Conservation (phyloP, 2,888 invertebrate genomes). For the Acrobeloides nanus region DNA sequence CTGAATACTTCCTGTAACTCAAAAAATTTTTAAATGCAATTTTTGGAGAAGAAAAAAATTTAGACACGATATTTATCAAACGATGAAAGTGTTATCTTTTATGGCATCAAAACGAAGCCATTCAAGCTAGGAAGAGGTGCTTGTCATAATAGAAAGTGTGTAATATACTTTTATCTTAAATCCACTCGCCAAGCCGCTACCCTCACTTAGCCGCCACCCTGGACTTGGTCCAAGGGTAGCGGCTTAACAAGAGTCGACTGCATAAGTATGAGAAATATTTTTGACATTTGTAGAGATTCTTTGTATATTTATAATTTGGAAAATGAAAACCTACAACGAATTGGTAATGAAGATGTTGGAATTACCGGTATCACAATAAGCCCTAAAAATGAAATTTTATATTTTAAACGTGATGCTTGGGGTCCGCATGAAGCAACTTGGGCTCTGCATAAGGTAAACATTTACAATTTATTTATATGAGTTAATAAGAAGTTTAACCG, state of each 20-base stretch:
- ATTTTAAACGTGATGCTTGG: slow-evolving; percentile 31
- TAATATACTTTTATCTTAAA: too few species aligned
- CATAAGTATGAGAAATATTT: too few species aligned
- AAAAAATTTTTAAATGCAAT: too few species aligned
- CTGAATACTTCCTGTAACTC: too few species aligned
- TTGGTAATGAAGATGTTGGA: slow-evolving; percentile 21
- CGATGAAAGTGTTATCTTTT: slow-evolving; percentile 48
- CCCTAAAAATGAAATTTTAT: slow-evolving; percentile 32
- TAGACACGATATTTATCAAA: slow-evolving; percentile 43
- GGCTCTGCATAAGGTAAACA: slow-evolving; percentile 27
- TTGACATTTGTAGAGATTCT: too few species aligned
- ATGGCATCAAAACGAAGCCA: slow-evolving; percentile 36
- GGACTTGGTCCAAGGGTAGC: too few species aligned
- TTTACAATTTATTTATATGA: too few species aligned
- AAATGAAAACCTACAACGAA: slow-evolving; percentile 22
- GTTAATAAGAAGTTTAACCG: too few species aligned
- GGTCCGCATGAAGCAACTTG: slow-evolving; percentile 42
- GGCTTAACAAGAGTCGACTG: too few species aligned
- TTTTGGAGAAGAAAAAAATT: too few species aligned
- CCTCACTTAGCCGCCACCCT: too few species aligned
- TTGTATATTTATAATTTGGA: slow-evolving; percentile 40
- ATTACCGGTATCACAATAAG: slow-evolving; percentile 32
- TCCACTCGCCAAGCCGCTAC: too few species aligned
- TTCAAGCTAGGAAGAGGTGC: slow-evolving; percentile 41
- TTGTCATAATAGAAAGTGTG: slow-evolving; percentile 45